phyloP scores from a whole-genome alignment of 1,140 invertebrate genomes.

The Berghia stephanieae region DNA sequence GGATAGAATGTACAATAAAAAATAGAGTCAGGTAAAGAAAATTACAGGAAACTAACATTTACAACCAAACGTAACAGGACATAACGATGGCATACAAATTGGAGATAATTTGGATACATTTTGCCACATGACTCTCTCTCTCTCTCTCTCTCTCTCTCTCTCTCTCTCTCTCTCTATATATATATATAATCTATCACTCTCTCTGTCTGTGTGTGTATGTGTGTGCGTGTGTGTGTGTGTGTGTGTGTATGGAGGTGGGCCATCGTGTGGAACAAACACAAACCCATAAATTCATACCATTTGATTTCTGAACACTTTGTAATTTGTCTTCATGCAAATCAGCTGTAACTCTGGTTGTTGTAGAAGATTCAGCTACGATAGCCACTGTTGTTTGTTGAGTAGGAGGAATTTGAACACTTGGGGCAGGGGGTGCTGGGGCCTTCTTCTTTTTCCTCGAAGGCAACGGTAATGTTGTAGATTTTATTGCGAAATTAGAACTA shows the following conservation, averaged over 20 bases:
- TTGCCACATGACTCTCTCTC: not conserved
- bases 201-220: not conserved
- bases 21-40: too few relatives aligned
- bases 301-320: not conserved
- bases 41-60: too few relatives aligned
- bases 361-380: not conserved
- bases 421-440: slow-evolving; percentile 49
- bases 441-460: slow-evolving; percentile 50
- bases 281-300: not conserved
- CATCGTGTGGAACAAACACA: not conserved
- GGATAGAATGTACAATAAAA: too few relatives aligned
- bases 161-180: slow-evolving; percentile 12
- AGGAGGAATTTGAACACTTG: too few relatives aligned
- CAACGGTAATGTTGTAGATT: slow-evolving; percentile 21
- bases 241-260: not conserved
- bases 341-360: not conserved
- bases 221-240: not conserved
- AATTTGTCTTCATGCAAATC: not conserved
- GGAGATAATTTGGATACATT: too few relatives aligned
- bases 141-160: slow-evolving; percentile 14
- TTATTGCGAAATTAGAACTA: slow-evolving; percentile 12
- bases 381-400: too few relatives aligned
- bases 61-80: too few relatives aligned
- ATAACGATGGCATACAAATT: too few relatives aligned
- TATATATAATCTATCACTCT: not conserved